These are phyloP conservation scores for Oreochromis spilurus DNA, from an alignment of 2,113 vertebrate genomes.

Conservation along the genomic window DNA sequence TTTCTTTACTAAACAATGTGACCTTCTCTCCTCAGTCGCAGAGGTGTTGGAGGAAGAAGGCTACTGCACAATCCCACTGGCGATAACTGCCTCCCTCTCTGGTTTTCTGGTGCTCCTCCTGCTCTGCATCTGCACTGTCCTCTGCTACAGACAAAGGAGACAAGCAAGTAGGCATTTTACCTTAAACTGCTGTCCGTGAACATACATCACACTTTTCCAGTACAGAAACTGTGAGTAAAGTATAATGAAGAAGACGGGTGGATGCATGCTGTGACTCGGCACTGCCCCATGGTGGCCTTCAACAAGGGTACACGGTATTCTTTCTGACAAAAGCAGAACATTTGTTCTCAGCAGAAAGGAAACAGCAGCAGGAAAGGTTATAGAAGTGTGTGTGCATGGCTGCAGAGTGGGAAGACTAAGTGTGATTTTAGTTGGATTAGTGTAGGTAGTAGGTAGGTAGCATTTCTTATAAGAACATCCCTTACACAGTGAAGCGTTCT, in stretches of 20 bases:
- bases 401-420: neutral
- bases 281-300: constrained; percentile 34
- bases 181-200: constrained; percentile 10
- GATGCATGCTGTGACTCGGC: constrained; percentile 28
- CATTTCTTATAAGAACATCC: neutral
- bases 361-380: neutral
- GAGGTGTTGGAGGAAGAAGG: constrained; percentile 41
- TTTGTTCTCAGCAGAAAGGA: constrained; percentile 49
- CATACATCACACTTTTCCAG: neutral
- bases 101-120: constrained; percentile 52
- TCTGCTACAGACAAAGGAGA: constrained; percentile 52
- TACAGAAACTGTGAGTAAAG: constrained; percentile 53
- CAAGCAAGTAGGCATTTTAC: constrained; percentile 59
- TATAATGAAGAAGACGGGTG: constrained; percentile 54
- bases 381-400: neutral
- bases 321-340: constrained; percentile 55
- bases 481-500: neutral
- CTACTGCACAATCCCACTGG: constrained; percentile 37
- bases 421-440: neutral
- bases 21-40: constrained; percentile 49
- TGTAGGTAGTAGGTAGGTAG: neutral
- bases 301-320: constrained; percentile 49
- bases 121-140: constrained; percentile 48
- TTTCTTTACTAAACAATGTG: neutral
- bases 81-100: constrained; percentile 21